Evolutionary conservation across 2,888 invertebrate genomes (phyloP).

Genomic region (Xylophagus ater): DNA sequence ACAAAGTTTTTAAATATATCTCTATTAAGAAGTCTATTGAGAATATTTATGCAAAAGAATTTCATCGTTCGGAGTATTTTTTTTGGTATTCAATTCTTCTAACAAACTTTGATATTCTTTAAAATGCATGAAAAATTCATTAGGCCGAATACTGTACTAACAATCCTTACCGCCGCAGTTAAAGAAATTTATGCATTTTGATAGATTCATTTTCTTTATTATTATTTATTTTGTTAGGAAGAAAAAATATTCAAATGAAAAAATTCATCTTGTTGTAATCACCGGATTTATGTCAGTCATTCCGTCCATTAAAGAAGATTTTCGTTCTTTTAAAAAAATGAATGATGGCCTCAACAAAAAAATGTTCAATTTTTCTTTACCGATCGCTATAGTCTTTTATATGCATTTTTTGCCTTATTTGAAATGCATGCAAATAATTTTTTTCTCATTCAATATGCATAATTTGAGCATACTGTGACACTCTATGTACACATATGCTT

Average conservation of each 20-base stretch:
- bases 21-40: slow-evolving; percentile 11
- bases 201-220: too few relatives aligned
- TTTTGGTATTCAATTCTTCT: too few relatives aligned
- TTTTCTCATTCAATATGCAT: too few relatives aligned
- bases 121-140: slow-evolving; percentile 12
- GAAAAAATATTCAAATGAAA: slow-evolving; percentile 10
- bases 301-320: slow-evolving; percentile 11
- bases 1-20: too few relatives aligned
- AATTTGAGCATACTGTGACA: too few relatives aligned
- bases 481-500: too few relatives aligned
- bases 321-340: slow-evolving; percentile 10
- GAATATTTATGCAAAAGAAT: slow-evolving; percentile 13
- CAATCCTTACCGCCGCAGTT: too few relatives aligned
- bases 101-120: slow-evolving; percentile 7
- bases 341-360: slow-evolving; percentile 10
- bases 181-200: too few relatives aligned
- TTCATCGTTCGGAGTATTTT: too few relatives aligned
- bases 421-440: too few relatives aligned
- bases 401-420: too few relatives aligned
- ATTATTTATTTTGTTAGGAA: slow-evolving; percentile 3
- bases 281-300: slow-evolving; percentile 13
- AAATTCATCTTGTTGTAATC: slow-evolving; percentile 13
- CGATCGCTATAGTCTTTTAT: too few relatives aligned
- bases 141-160: slow-evolving; percentile 9
- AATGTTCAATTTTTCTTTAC: slow-evolving; percentile 9